Conservation (phyloP, 2,797 vertebrate species). For the Diplodus puntazzo region DNA sequence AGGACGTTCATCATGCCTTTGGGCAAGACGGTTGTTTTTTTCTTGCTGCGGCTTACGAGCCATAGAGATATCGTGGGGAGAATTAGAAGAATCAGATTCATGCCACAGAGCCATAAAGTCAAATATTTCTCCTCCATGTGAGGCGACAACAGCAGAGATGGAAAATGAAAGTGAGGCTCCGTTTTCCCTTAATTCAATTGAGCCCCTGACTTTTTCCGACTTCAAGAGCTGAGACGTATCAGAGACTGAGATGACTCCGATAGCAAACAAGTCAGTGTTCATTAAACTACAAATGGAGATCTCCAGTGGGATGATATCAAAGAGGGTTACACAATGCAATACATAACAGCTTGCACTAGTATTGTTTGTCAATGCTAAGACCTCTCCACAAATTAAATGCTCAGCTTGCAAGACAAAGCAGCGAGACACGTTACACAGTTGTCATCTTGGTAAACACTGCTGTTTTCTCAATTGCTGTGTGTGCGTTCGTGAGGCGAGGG, state of each 20-base stretch:
- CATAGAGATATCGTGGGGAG: conserved; percentile 40
- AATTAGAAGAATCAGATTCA: conserved; percentile 62
- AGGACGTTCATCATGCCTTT: conserved; percentile 49
- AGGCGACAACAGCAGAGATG: conserved; percentile 42
- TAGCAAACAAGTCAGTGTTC: conserved; percentile 57
- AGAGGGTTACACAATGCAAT: conserved; percentile 54
- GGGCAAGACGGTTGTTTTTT: conserved; percentile 45
- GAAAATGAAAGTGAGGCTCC: conserved; percentile 55
- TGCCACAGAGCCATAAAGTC: conserved; percentile 51
- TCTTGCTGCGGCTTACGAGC: conserved; percentile 27
- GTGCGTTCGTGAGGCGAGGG: conserved; percentile 32
- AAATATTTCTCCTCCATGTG: conserved; percentile 54
- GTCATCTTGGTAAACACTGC: conserved; percentile 46
- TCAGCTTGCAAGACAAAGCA: conserved; percentile 62
- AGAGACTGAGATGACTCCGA: conserved; percentile 47
- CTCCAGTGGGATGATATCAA: conserved; percentile 62
- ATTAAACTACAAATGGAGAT: conserved; percentile 51
- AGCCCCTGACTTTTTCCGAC: conserved; percentile 56
- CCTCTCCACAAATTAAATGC: conserved; percentile 69
- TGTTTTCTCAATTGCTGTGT: conserved; percentile 52
- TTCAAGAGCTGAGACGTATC: conserved; percentile 55
- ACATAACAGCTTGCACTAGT: conserved; percentile 47
- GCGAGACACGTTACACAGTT: conserved; percentile 34
- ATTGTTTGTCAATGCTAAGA: conserved; percentile 63
- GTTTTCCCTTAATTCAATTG: conserved; percentile 61